Evolutionary conservation across 23 tunicate species (phyloP), one percentile per base, ranked within the genome.

Genomic region (Oikopleura vanhoeffeni): DNA sequence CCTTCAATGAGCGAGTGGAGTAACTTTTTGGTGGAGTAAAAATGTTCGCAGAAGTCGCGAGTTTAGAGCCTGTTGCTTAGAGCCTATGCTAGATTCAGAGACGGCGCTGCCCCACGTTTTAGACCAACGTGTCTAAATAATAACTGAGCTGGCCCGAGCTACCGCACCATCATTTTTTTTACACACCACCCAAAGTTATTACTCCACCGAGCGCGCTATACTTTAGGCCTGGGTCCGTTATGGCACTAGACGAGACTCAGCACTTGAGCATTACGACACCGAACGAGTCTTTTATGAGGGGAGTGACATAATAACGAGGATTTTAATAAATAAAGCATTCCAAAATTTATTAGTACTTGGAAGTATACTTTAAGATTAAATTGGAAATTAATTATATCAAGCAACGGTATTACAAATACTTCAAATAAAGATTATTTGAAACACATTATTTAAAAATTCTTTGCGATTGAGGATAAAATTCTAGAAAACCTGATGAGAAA

Each of bases 131-230:
- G 79, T 71, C 79, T 71, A 71, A 71, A 30, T 71, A 71, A 71
- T 71, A 71, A 71, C 79, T 71, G 79, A 71, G 79, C 79, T 71
- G 79, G 35, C 79, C 64, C 64, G n/a, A n/a, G n/a, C n/a, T n/a
- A n/a, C n/a, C n/a, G n/a, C n/a, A n/a, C n/a, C n/a, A 18, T 49
- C 60, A 49, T 8, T 49, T 49, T 49, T 49, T 8, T 8, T 49
- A 8, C 60, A 8, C 60, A 18, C 60, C 60, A 49, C 18, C 18
- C 8, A 49, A 49, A 71, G 27, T 71, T 71, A 3, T 2, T 18
- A 71, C 4, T 30, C 4, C 38, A 30, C 27, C 79, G 35, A 24
- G 3, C 79, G 38, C 79, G 79, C 34, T 32, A 2, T 3, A 71
- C 36, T 38, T 28, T 24, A 49, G 64, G 13, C 64, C 24, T 49